Base-by-base conservation (phyloP, 2,797 vertebrate genomes). In the Limosa lapponica region DNA sequence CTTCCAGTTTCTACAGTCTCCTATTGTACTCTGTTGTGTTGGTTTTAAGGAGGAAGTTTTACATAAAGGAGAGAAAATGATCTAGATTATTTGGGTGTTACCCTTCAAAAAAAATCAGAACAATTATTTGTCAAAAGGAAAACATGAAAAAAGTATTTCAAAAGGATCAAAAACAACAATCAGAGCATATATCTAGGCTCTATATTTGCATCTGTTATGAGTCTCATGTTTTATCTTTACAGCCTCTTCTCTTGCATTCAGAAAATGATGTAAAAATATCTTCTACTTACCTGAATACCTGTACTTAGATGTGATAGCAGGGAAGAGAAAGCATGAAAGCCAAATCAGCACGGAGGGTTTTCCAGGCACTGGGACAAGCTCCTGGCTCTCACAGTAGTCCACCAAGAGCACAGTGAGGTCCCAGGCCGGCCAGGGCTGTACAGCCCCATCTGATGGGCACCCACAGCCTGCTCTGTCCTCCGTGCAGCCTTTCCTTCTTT, bases 91-190 rank as follows among this genome's bases (percentile, higher is more conserved):
- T 81, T 81, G 30, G 36, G 22, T 79, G 30, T 65, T 73, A 64
- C 57, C n/a, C 58, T 90, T 79, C 79, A 95, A 81, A 84, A 54
- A 83, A 89, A 90, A 73, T 74, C 37, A 88, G 82, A 90, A 48
- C 6, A 88, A 72, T 36, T 88, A 32, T 14, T 87, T 89, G 22
- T 75, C 37, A 69, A 57, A 93, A 79, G 27, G 69, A 89, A 89
- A 90, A 46, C 30, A n/a, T 3, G 5, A 14, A 57, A n/a, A 14
- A 55, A 19, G 2, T 25, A 19, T 64, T 72, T 11, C 27, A 13
- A 44, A 95, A 81, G 11, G 57, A 57, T 57, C 49, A 93, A 74
- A 49, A 65, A 1, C 34, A 65, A 28, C 39, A 37, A 18, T 51
- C 54, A 83, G 27, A 71, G 11, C 78, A 36, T 43, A 65, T 41